A percentile compares a stretch with the other conserved stretches of the same genome.
Conservation (phyloP, 2,888 invertebrate species). For the Drosophila aldrichi region DNA sequence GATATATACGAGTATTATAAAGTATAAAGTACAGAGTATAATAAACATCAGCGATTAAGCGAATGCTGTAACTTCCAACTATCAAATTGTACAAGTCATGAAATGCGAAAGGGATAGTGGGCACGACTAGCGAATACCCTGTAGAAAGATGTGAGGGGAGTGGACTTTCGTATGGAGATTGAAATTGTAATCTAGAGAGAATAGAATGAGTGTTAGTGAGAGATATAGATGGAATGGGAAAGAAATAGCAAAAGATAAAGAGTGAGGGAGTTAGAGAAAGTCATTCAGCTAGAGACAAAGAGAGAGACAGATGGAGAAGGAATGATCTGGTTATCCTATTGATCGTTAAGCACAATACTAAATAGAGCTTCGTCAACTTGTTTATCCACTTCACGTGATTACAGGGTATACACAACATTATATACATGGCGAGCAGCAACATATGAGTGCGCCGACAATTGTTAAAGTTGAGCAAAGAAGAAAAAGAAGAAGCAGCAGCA, state of each 20-base stretch:
- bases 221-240: too few relatives aligned
- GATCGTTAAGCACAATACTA: too few relatives aligned
- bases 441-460: constrained; percentile 52
- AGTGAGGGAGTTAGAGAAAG: too few relatives aligned
- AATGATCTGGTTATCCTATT: too few relatives aligned
- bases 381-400: not conserved
- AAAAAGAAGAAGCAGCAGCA: constrained; percentile 1
- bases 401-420: constrained; percentile 25
- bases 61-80: constrained; percentile 58
- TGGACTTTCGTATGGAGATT: not conserved
- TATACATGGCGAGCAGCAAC: constrained; percentile 31
- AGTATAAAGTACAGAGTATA: constrained; percentile 70
- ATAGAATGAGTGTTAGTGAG: too few relatives aligned
- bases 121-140: constrained; percentile 3
- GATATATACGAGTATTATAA: constrained; percentile 46
- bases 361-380: not conserved
- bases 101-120: not conserved
- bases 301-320: too few relatives aligned
- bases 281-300: too few relatives aligned
- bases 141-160: not conserved
- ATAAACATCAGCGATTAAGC: constrained; percentile 75
- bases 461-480: constrained; percentile 11
- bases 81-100: constrained; percentile 45
- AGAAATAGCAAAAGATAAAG: too few relatives aligned
- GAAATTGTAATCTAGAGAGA: too few relatives aligned